These are phyloP conservation scores for Cheilinus undulatus DNA, from an alignment of 2,113 vertebrate genomes.

Conservation along the genomic window DNA sequence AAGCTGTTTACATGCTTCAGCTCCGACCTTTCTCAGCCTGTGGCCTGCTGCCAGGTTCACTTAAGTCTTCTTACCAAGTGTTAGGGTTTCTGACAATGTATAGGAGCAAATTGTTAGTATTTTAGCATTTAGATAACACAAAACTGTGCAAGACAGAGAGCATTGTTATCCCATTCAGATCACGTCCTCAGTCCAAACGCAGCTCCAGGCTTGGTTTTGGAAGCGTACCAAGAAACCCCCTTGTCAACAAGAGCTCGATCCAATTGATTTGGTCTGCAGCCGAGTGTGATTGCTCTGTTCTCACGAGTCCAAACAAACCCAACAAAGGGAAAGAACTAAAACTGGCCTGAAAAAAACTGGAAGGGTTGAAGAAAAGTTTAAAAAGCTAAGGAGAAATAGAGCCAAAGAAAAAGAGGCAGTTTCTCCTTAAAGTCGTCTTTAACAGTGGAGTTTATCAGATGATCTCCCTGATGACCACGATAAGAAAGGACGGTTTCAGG, in stretches of 20 bases:
- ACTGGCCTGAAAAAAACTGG: constrained; percentile 13
- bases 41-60: neutral
- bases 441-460: neutral
- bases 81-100: neutral
- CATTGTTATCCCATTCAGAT: neutral
- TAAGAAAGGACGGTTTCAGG: neutral
- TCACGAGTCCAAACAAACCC: constrained; percentile 43
- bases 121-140: constrained; percentile 6
- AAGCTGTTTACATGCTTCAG: neutral
- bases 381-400: neutral
- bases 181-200: constrained; percentile 12
- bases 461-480: neutral
- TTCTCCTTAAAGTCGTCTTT: neutral
- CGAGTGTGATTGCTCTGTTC: constrained; percentile 37
- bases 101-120: neutral
- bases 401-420: neutral
- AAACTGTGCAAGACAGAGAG: neutral
- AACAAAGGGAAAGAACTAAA: constrained; percentile 24
- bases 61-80: neutral
- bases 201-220: constrained; percentile 22
- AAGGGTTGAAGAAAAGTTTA: constrained; percentile 8
- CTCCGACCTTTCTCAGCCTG: constrained; percentile 2
- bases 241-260: constrained; percentile 31
- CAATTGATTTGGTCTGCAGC: constrained; percentile 44
- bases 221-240: constrained; percentile 32